Percentiles rank a stretch among this genome's conserved stretches.
phyloP scores from a whole-genome alignment of 2,888 invertebrate genomes.

The Ormyrus nitidulus region DNA sequence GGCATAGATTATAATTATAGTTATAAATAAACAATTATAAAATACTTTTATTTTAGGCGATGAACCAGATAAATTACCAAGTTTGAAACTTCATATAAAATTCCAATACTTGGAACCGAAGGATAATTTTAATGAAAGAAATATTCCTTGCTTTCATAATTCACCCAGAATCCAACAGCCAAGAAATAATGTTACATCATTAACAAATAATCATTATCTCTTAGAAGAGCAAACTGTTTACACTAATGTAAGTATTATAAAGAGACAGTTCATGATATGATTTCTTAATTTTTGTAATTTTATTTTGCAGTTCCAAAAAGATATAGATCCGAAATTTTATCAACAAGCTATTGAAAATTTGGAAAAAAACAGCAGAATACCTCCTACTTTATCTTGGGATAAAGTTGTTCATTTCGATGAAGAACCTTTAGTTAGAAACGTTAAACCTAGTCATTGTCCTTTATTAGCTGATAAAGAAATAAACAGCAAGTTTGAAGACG shows the following conservation, averaged over 20 bases:
- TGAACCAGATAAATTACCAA: constrained; percentile 70
- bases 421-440: background rate
- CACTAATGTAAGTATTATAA: constrained; percentile 41
- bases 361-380: constrained; percentile 5
- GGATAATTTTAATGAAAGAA: constrained; percentile 37
- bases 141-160: background rate
- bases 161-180: background rate
- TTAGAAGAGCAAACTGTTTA: constrained; percentile 36
- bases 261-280: background rate
- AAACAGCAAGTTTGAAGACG: constrained; percentile 60
- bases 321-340: too few species aligned
- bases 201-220: constrained; percentile 24
- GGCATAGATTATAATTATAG: too few species aligned
- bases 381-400: constrained; percentile 12
- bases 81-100: constrained; percentile 77
- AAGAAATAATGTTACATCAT: constrained; percentile 1
- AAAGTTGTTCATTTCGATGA: constrained; percentile 35
- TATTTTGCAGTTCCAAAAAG: too few species aligned
- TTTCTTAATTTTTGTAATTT: too few species aligned
- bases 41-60: constrained; percentile 51
- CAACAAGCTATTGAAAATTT: constrained; percentile 1
- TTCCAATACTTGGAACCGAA: constrained; percentile 73
- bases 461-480: constrained; percentile 24
- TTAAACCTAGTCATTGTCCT: background rate
- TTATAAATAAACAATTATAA: background rate